Evolutionary conservation across 2,888 invertebrate species (phyloP).

Genomic region (Melanostoma scalare): DNA sequence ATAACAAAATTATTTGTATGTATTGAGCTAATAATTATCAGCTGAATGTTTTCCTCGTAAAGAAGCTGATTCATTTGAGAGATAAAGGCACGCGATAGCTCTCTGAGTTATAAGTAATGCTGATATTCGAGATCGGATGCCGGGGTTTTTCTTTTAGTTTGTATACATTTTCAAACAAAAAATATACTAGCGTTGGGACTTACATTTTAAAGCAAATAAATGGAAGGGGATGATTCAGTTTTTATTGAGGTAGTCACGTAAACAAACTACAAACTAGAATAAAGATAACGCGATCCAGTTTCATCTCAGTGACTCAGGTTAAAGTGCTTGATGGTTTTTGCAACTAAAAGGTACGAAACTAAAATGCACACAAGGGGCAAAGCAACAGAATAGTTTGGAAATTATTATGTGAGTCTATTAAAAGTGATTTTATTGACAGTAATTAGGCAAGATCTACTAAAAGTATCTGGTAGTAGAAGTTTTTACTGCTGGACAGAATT

Average conservation of each 20-base stretch:
- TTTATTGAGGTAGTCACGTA: conserved; percentile 30
- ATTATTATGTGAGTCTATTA: too few relatives aligned
- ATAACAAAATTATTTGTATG: not conserved
- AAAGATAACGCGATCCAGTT: too few relatives aligned
- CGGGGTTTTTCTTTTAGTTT: not conserved
- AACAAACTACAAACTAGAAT: not conserved
- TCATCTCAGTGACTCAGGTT: too few relatives aligned
- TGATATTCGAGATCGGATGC: not conserved
- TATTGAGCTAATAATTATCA: not conserved
- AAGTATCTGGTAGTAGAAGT: too few relatives aligned
- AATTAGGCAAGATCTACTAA: too few relatives aligned
- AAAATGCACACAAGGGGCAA: too few relatives aligned
- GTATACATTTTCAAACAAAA: not conserved
- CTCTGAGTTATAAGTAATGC: not conserved
- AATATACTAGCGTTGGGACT: not conserved
- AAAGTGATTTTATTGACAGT: too few relatives aligned
- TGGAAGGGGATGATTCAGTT: not conserved
- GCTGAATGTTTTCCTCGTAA: not conserved
- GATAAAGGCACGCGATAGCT: conserved; percentile 28
- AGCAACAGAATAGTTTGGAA: too few relatives aligned
- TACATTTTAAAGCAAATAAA: not conserved
- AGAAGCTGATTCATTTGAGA: conserved; percentile 20
- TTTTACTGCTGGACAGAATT: too few relatives aligned
- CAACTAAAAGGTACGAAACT: too few relatives aligned
- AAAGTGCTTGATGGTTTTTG: too few relatives aligned